Evolutionary conservation across 2,888 invertebrate species (phyloP), one percentile per base, ranked within the genome.

Genomic region (Drosophila stalkeri): DNA sequence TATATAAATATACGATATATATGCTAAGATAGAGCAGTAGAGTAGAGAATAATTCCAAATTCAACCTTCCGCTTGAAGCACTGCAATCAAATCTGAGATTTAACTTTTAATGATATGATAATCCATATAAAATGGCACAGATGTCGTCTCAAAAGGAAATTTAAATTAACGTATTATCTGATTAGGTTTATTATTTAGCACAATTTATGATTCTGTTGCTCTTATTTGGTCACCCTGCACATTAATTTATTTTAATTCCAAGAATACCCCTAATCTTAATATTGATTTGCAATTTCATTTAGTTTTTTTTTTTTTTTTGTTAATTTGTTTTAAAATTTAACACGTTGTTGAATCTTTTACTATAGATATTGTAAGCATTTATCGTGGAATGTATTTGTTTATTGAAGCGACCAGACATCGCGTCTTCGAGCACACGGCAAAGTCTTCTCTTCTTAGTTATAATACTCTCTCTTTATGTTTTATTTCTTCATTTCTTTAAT

Each of bases 391-490:
- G 16, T 11, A 5, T 56, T 43, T 20, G 0, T 11, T 18, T 12
- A 31, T 31, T 4, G 31, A 20, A 35, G 5, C 11, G 20, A 57
- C 27, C 23, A 77, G 77, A 63, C 4, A 63, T 27, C 44, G n/a
- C 6, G 35, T 44, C 75, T 75, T 79, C 74, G 75, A 60, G 44
- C 31, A 27, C 20, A 12, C 4, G 14, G 60, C 77, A 63, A 72
- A 72, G 59, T 18, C 18, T n/a, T 27, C 43, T 16, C 16, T 27
- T 44, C 14, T 8, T 55, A 63, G 20, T 37, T 23, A 9, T 41
- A 46, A n/a, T 60, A 27, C 27, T 46, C 44, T 27, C n/a, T 44
- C 49, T 62, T 11, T 5, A 14, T 61, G 14, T 43, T 57, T 23
- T 1, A 12, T 11, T 31, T 23, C 18, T 59, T 65, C 54, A 41